Evolutionary conservation across 2,888 invertebrate species (phyloP).

Genomic region (Lepas anatifera): DNA sequence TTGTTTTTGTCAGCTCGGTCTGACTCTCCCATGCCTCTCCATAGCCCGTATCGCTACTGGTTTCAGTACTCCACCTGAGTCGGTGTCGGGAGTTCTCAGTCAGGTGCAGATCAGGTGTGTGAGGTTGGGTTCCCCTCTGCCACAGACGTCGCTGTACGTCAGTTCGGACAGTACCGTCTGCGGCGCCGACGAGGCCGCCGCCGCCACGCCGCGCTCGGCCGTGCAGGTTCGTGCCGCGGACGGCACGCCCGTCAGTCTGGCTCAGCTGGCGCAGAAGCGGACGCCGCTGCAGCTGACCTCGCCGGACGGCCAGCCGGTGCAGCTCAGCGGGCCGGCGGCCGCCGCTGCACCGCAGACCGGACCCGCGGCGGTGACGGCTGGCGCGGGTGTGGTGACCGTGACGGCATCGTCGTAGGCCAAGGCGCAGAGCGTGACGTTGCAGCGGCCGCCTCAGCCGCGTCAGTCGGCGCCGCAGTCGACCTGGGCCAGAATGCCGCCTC

Average conservation of each 20-base stretch:
- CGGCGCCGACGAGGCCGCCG: not conserved
- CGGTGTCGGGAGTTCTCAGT: no score
- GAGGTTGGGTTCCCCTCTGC: no score
- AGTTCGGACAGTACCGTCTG: not conserved
- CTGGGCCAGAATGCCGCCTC: not conserved
- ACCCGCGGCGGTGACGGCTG: not conserved
- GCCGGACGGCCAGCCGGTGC: not conserved
- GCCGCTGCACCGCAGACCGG: constrained; percentile 34
- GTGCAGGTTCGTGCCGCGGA: not conserved
- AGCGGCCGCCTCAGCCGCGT: not conserved
- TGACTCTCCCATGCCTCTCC: no score
- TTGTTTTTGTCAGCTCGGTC: no score
- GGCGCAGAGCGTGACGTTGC: not conserved
- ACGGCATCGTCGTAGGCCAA: not conserved
- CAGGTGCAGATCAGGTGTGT: no score
- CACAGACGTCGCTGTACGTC: not conserved
- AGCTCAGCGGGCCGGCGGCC: constrained; percentile 37
- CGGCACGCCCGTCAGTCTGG: not conserved
- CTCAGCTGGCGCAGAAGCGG: not conserved
- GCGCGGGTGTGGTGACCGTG: not conserved
- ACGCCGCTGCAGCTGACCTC: not conserved
- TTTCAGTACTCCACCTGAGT: no score
- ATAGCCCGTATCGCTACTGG: no score
- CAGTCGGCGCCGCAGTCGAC: not conserved
- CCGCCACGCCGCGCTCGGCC: not conserved